Evolutionary conservation across 1,140 invertebrate genomes (phyloP).

Genomic region (Solen grandis): DNA sequence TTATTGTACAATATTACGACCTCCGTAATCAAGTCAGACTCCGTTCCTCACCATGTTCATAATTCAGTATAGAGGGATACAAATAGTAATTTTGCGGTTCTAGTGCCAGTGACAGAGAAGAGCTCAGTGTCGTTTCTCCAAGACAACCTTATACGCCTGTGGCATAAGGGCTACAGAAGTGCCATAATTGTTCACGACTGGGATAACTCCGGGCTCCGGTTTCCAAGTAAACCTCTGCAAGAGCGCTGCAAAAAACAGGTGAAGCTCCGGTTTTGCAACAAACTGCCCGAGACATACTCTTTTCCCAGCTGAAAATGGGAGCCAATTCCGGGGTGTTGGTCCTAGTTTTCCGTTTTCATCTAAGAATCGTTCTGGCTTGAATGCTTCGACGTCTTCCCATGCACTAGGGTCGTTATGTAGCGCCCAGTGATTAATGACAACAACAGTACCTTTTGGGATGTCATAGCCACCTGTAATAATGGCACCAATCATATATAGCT

Average conservation of each 20-base stretch:
- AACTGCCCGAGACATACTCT: conserved; percentile 58
- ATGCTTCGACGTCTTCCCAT: conserved; percentile 87
- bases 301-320: conserved; percentile 59
- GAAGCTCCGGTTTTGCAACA: conserved; percentile 57
- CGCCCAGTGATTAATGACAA: too few species aligned
- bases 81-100: too few species aligned
- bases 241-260: too few species aligned
- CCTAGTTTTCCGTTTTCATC: conserved; percentile 66
- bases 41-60: too few species aligned
- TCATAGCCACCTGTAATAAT: conserved; percentile 89
- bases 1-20: too few species aligned
- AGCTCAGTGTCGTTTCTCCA: neutral
- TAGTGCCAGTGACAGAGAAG: too few species aligned
- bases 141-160: conserved; percentile 13
- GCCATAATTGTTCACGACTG: neutral
- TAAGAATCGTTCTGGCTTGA: too few species aligned
- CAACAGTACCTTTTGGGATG: too few species aligned
- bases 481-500: too few species aligned
- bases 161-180: neutral
- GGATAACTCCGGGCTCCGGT: neutral
- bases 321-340: conserved; percentile 48
- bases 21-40: too few species aligned
- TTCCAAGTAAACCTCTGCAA: conserved; percentile 52
- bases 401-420: too few species aligned
- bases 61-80: too few species aligned